phyloP scores from a whole-genome alignment of 2,888 invertebrate species.

The Timema cristinae region DNA sequence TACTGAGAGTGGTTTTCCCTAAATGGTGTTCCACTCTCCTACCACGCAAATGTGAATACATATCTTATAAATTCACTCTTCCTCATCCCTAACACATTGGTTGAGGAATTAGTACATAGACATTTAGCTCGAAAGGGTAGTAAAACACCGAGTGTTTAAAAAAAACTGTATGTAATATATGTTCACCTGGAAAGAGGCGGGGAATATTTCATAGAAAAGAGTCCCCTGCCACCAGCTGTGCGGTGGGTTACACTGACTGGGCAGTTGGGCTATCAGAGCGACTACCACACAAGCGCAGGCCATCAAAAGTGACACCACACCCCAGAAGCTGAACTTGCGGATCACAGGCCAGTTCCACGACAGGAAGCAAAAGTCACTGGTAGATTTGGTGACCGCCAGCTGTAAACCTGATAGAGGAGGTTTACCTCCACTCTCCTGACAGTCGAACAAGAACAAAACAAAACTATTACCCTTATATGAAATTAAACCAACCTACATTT shows the following conservation, averaged over 20 bases:
- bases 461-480: not conserved
- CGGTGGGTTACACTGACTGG: slow-evolving; percentile 45
- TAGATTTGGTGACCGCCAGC: slow-evolving; percentile 44
- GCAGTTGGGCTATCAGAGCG: slow-evolving; percentile 64
- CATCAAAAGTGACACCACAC: slow-evolving; percentile 66
- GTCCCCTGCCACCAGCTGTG: slow-evolving; percentile 79
- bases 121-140: too few relatives aligned
- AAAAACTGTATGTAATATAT: too few relatives aligned
- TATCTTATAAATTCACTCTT: too few relatives aligned
- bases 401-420: slow-evolving; percentile 46
- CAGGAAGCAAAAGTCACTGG: slow-evolving; percentile 54
- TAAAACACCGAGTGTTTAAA: too few relatives aligned
- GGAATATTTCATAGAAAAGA: slow-evolving; percentile 81
- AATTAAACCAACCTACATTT: too few relatives aligned
- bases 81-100: too few relatives aligned
- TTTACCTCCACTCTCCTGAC: slow-evolving; percentile 48
- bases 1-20: too few relatives aligned
- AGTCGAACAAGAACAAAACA: slow-evolving; percentile 38
- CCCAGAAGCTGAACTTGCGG: slow-evolving; percentile 66
- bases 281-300: slow-evolving; percentile 70
- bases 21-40: too few relatives aligned
- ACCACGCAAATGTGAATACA: too few relatives aligned
- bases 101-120: too few relatives aligned
- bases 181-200: slow-evolving; percentile 68
- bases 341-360: slow-evolving; percentile 80